These are phyloP conservation scores for Mylabris sibirica DNA, from an alignment of 2,888 invertebrate species.

Conservation along the genomic window DNA sequence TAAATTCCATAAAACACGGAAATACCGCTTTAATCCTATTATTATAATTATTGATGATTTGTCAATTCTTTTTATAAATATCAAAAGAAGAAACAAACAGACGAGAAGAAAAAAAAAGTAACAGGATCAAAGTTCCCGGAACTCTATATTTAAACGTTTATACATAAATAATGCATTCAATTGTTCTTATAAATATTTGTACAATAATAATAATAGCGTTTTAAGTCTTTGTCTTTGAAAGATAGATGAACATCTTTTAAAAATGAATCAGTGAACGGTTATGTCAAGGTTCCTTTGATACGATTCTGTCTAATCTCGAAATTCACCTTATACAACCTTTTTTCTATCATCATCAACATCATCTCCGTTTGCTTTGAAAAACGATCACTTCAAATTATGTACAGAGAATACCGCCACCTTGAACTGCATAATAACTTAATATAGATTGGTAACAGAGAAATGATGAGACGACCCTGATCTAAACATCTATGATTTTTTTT, in stretches of 20 bases:
- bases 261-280: neutral
- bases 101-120: neutral
- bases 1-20: neutral
- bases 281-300: neutral
- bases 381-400: neutral
- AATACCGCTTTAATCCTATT: neutral
- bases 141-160: neutral
- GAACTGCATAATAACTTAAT: constrained; percentile 5
- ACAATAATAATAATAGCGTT: neutral
- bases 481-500: neutral
- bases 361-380: neutral
- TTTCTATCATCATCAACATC: neutral
- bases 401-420: constrained; percentile 3
- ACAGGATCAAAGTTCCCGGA: constrained; percentile 1
- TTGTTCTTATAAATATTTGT: neutral
- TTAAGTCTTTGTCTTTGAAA: neutral
- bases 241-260: neutral
- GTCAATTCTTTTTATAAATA: neutral
- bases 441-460: neutral
- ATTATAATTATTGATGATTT: neutral
- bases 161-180: neutral
- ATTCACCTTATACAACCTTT: neutral
- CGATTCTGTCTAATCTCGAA: neutral
- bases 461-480: constrained; percentile 1
- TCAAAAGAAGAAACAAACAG: neutral